These are phyloP conservation scores for Chloropsis cyanopogon DNA, from an alignment of 2,113 vertebrate species.

Conservation along the genomic window DNA sequence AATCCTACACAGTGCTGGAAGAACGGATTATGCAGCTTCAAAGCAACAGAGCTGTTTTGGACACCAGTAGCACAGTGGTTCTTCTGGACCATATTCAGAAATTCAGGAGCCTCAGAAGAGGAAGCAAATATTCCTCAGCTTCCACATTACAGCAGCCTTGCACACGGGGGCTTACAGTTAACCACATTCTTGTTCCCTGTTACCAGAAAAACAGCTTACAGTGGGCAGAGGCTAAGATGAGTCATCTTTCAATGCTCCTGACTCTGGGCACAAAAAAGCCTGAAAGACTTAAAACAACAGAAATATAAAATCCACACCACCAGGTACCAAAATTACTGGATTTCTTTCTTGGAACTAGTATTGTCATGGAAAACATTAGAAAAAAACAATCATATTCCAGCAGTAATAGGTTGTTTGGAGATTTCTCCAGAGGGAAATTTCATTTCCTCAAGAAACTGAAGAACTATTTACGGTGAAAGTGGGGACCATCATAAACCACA, in stretches of 20 bases:
- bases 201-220: neutral
- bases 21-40: neutral
- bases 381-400: neutral
- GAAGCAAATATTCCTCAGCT: constrained; percentile 10
- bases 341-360: neutral
- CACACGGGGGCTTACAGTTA: neutral
- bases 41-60: neutral
- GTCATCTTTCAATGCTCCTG: neutral
- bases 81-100: neutral
- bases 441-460: neutral
- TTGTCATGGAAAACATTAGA: neutral
- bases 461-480: neutral
- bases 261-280: neutral
- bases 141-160: neutral
- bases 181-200: neutral
- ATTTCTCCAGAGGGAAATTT: neutral
- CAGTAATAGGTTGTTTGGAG: neutral
- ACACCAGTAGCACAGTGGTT: neutral
- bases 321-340: neutral
- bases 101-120: neutral
- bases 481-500: neutral
- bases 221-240: constrained; percentile 2
- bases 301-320: neutral
- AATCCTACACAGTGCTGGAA: neutral
- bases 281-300: neutral